phyloP scores from a whole-genome alignment of 2,113 vertebrate genomes.

The Oryctolagus cuniculus region DNA sequence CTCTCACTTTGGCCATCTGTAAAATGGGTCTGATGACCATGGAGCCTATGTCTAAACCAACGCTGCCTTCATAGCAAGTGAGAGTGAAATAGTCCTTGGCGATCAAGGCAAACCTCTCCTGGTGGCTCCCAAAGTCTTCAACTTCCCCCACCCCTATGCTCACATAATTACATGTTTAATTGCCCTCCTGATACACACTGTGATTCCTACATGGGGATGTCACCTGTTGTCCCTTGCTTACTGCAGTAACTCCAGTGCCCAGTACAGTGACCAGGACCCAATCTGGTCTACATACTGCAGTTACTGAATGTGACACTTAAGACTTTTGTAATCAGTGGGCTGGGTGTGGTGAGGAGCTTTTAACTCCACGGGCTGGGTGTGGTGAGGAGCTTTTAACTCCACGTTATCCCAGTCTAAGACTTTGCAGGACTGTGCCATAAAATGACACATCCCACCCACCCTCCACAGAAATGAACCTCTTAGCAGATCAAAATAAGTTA shows the following conservation, averaged over 20 bases:
- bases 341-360: not conserved
- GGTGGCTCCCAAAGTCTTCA: not conserved
- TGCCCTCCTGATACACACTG: not conserved
- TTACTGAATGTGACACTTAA: not conserved
- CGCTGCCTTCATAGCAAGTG: not conserved
- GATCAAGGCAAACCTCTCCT: not conserved
- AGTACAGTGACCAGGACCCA: not conserved
- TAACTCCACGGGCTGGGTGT: not conserved
- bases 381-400: not conserved
- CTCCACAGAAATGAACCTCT: not conserved
- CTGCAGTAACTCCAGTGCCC: not conserved
- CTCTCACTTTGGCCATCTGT: not conserved
- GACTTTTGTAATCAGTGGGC: not conserved
- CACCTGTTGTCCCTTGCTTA: not conserved
- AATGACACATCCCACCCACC: not conserved
- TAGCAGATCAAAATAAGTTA: not conserved
- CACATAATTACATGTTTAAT: not conserved
- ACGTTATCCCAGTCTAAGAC: not conserved
- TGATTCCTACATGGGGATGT: not conserved
- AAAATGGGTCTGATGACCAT: not conserved
- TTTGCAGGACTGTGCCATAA: not conserved
- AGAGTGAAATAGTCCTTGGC: not conserved
- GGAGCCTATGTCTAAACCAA: not conserved
- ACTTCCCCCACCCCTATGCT: accelerated
- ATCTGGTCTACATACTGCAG: not conserved